Evolutionary conservation across 2,797 vertebrate genomes (phyloP), one percentile per base, ranked within the genome.

Genomic region (Tolypeutes matacus): DNA sequence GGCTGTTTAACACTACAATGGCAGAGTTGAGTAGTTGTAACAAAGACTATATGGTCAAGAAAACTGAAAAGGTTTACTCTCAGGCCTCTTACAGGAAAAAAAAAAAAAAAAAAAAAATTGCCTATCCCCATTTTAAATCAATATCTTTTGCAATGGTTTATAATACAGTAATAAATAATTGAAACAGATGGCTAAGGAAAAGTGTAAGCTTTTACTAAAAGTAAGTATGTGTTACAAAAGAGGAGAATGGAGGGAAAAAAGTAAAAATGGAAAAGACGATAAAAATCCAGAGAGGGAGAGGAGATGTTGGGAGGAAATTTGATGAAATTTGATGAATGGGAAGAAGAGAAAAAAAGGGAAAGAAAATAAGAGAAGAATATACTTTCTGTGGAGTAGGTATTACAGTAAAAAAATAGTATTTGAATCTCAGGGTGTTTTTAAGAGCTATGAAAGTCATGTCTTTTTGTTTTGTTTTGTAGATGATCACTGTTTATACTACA

Each of bases 1-100:
- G 76, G 29, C 42, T 92, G 34, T 96, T 93, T 92, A 77, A 72
- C 13, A 78, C 56, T 72, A 53, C 36, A 85, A 15, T 69, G 23
- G 39, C 53, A 67, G 1, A 65, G 31, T 65, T 65, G 31, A 31
- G 31, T 31, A 65, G 64, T n/a, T 65, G 14, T n/a, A n/a, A 65
- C 31, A 65, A 62, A 92, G 51, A 56, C 18, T 42, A 78, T 29
- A 6, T 36, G 29, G 49, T 4, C 14, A 21, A 56, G 46, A 86
- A 69, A 69, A 7, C 62, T 72, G 17, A 89, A 77, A 73, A 18
- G 85, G 42, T 62, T 92, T 85, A 46, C 42, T 49, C 15, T 3
- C 25, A 4, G 83, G 7, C 4, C 11, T 78, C 39, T 85, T 72
- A 46, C 8, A 86, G 65, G 70, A 86, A 93, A 89, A 46, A 39